A percentile compares a stretch with the other conserved stretches of the same genome.
Evolutionary conservation across 2,113 vertebrate genomes (phyloP).

Genomic region (Tinamus guttatus): DNA sequence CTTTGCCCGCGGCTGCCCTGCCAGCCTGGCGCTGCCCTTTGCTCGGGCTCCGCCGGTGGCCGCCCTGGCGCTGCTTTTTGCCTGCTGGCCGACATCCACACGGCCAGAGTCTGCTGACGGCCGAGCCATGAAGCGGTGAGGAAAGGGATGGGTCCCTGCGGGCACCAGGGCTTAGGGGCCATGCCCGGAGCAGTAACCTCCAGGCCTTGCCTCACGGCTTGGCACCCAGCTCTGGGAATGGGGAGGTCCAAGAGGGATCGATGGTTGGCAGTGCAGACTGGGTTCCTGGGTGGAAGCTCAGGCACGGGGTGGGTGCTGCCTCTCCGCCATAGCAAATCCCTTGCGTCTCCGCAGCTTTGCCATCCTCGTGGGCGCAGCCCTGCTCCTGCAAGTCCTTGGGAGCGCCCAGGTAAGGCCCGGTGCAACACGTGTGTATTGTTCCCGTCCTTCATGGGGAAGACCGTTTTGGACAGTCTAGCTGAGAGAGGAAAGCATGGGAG

Average conservation of each 20-base stretch:
- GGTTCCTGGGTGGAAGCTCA: neutral
- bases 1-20: neutral
- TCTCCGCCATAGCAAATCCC: accelerated
- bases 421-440: neutral
- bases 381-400: neutral
- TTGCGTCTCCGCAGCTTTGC: accelerated
- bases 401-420: slow-evolving; percentile 21
- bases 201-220: too few relatives aligned
- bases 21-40: neutral
- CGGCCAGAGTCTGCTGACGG: neutral
- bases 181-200: too few relatives aligned
- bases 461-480: neutral
- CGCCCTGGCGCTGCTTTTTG: neutral
- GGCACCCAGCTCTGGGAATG: neutral
- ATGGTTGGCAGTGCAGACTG: neutral
- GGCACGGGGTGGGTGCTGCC: too few relatives aligned
- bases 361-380: neutral
- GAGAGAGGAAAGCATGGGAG: neutral
- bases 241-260: neutral
- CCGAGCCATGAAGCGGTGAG: neutral
- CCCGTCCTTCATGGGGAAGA: neutral
- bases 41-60: neutral
- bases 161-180: neutral
- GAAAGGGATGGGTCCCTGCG: too few relatives aligned
- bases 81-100: neutral